Percentiles rank a stretch among this genome's conserved stretches.
These are phyloP conservation scores for Acanthurus lineatus DNA, from an alignment of 2,797 vertebrate genomes.

Conservation along the genomic window DNA sequence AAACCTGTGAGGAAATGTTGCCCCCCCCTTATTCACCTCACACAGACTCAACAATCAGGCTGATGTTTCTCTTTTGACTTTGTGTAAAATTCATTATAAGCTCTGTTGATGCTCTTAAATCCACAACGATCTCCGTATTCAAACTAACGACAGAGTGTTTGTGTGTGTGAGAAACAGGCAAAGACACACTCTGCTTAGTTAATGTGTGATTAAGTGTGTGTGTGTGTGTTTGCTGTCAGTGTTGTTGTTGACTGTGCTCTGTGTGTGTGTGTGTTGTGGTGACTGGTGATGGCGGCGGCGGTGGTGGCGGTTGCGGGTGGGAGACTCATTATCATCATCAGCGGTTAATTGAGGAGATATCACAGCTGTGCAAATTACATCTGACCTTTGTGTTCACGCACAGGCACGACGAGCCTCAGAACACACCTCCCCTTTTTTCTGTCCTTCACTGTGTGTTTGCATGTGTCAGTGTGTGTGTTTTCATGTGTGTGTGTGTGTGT, in stretches of 20 bases:
- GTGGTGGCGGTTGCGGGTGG: too few species aligned
- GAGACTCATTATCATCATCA: conserved; percentile 44
- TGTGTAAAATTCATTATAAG: too few species aligned
- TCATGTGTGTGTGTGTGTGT: conserved; percentile 1
- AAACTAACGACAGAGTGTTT: not conserved
- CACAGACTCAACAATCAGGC: too few species aligned
- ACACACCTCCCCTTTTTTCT: conserved; percentile 1
- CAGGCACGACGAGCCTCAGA: not conserved
- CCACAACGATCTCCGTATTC: not conserved
- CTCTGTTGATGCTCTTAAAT: too few species aligned
- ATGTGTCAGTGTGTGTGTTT: not conserved
- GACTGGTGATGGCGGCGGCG: not conserved
- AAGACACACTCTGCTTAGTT: not conserved
- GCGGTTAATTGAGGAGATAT: conserved; percentile 55
- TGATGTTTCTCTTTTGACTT: too few species aligned
- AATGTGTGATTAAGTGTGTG: not conserved
- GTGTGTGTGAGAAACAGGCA: not conserved
- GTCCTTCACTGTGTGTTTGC: not conserved
- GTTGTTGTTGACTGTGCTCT: conserved; percentile 13
- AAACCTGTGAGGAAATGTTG: too few species aligned
- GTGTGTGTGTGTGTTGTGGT: not conserved
- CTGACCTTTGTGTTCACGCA: conserved; percentile 57
- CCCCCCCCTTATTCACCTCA: too few species aligned
- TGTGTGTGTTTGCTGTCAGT: not conserved
- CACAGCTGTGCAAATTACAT: conserved; percentile 70